A percentile compares a stretch with the other conserved stretches of the same genome.
Evolutionary conservation across 1,140 invertebrate genomes (phyloP).

Genomic region (Triops longicaudatus): DNA sequence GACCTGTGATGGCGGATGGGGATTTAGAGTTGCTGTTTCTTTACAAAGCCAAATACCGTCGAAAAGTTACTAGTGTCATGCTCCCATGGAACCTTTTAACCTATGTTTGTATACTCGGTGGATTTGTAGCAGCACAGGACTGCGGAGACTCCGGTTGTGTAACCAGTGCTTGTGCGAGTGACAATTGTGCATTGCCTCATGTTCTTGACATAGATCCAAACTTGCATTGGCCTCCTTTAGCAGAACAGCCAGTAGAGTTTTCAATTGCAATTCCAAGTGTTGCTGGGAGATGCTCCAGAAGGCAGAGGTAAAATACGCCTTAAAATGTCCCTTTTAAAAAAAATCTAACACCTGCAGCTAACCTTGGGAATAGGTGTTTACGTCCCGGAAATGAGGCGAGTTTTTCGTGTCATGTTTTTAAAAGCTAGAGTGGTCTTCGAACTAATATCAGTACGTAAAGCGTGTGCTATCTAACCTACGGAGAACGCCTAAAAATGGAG

Average conservation of each 20-base stretch:
- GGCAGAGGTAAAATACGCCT: background rate
- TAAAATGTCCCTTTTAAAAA: background rate
- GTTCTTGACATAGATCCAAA: conserved; percentile 2
- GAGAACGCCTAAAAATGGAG: background rate
- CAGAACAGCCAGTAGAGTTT: conserved; percentile 5
- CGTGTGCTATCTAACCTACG: too few species aligned
- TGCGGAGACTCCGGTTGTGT: conserved; percentile 1
- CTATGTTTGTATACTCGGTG: background rate
- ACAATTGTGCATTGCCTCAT: background rate
- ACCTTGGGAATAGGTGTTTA: background rate
- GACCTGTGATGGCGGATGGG: conserved; percentile 3
- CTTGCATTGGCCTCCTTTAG: conserved; percentile 1
- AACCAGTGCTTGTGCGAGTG: background rate
- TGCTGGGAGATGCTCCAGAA: background rate
- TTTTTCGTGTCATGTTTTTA: background rate
- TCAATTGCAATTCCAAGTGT: background rate
- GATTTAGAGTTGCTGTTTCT: background rate
- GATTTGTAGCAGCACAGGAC: background rate
- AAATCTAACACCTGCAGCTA: background rate
- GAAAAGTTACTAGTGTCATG: background rate
- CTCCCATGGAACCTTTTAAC: background rate
- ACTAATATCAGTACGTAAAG: too few species aligned
- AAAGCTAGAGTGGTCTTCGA: background rate
- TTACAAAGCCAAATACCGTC: conserved; percentile 3
- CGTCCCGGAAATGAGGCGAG: background rate